Evolutionary conservation across 1,140 invertebrate genomes (phyloP), one percentile per base, ranked within the genome.

Genomic region (Harpegnathos saltator): DNA sequence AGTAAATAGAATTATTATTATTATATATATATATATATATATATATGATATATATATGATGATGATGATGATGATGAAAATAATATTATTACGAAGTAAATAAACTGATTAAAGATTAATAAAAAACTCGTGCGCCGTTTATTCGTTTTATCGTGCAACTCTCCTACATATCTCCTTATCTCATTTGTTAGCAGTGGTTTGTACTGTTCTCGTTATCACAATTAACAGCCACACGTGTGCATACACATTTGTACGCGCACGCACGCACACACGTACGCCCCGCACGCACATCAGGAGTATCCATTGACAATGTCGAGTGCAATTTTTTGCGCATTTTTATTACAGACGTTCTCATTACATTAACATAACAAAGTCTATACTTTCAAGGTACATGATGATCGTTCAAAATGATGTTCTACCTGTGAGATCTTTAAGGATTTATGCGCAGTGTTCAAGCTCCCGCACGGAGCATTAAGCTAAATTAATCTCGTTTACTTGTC

Each of bases 281-380:
- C n/a, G 19, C 14, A 19, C 12, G 58, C 44, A 33, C 26, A 26
- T 9, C 82, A 69, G 82, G 86, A 87, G 19, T 84, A 74, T 66
- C 38, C 50, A 81, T 77, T 74, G 61, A 85, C 58, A 69, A 86
- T 78, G 52, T 33, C 59, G 52, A 17, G 59, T 89, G 65, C 74
- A 73, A 89, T 91, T 92, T 80, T 91, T 91, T 85, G 83, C 84
- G 78, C 85, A 86, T 90, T 93, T 93, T 93, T 93, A 93, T 93
- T 94, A 93, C 92, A 92, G 92, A 92, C 84, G 88, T 94, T 93
- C 54, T 93, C 90, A 92, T 92, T 93, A 93, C 89, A 86, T 93
- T 93, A 94, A 94, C 91, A 93, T 93, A 94, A 94, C 93, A 94
- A 94, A 94, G 90, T 93, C 91, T 93, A 94, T 94, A 94, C 91